A percentile compares a stretch with the other conserved stretches of the same genome.
Conservation (phyloP, 1,140 invertebrate species). For the Schmidtea mediterranea region DNA sequence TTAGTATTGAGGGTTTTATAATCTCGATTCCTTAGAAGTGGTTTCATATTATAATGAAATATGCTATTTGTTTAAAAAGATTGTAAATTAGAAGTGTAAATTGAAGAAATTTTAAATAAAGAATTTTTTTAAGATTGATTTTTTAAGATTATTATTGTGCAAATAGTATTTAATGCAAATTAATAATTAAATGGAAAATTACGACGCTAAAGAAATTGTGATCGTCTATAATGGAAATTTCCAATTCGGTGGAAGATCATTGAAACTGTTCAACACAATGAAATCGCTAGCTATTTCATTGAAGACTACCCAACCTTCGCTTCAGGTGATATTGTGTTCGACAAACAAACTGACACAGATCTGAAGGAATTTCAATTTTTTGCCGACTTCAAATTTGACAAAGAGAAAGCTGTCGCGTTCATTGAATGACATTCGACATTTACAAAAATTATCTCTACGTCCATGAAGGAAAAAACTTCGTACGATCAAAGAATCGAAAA, state of each 20-base stretch:
- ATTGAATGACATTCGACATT: constrained; percentile 29
- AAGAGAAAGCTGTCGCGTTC: constrained; percentile 25
- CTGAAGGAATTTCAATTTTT: constrained; percentile 31
- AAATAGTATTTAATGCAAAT: too few species aligned
- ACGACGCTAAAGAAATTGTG: not conserved
- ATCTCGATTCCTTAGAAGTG: too few species aligned
- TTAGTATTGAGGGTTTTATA: too few species aligned
- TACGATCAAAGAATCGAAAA: constrained; percentile 28
- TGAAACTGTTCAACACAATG: constrained; percentile 23
- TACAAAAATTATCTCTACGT: constrained; percentile 25
- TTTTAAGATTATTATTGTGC: too few species aligned
- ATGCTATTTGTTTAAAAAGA: too few species aligned
- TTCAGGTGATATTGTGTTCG: constrained; percentile 18
- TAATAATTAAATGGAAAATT: not conserved
- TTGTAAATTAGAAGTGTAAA: too few species aligned
- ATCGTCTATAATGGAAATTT: not conserved
- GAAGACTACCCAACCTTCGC: constrained; percentile 23
- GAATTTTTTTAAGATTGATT: too few species aligned
- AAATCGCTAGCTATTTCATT: constrained; percentile 25
- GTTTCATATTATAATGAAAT: too few species aligned
- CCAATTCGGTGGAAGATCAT: constrained; percentile 6
- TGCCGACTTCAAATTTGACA: constrained; percentile 26
- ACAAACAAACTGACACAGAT: constrained; percentile 24
- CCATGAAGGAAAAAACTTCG: constrained; percentile 20
- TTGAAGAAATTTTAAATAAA: too few species aligned